A percentile compares a stretch with the other conserved stretches of the same genome.
Evolutionary conservation across 2,888 invertebrate species (phyloP).

Genomic region (Xestia xanthographa): DNA sequence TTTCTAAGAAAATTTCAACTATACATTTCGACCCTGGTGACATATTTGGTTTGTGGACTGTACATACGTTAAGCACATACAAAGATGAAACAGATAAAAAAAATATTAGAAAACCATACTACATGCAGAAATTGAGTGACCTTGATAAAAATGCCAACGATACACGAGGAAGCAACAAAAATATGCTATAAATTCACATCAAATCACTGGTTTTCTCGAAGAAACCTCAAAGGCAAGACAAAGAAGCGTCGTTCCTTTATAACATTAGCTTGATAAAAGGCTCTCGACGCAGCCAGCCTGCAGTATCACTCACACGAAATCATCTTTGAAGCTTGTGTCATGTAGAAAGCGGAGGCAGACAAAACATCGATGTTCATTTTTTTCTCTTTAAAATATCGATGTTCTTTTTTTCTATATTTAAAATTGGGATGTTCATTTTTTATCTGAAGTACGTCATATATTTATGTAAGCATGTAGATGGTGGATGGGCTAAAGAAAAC

Average conservation of each 20-base stretch:
- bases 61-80: neutral
- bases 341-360: neutral
- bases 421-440: neutral
- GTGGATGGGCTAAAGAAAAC: neutral
- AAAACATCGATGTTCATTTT: neutral
- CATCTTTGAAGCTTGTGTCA: slow-evolving; percentile 29
- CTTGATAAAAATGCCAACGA: neutral
- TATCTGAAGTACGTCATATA: slow-evolving; percentile 9
- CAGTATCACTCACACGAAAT: slow-evolving; percentile 43
- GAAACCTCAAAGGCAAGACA: slow-evolving; percentile 39
- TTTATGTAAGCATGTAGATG: neutral
- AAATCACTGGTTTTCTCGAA: slow-evolving; percentile 10
- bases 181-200: slow-evolving; percentile 21
- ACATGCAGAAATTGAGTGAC: neutral
- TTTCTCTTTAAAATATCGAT: neutral
- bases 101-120: neutral
- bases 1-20: no score
- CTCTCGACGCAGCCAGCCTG: slow-evolving; percentile 29
- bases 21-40: no score
- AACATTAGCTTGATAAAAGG: slow-evolving; percentile 42
- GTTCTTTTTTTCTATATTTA: neutral
- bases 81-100: neutral
- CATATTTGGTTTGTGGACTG: no score
- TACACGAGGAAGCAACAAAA: neutral
- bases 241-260: slow-evolving; percentile 34